phyloP scores from a whole-genome alignment of 2,113 vertebrate genomes.

The Ranitomeya variabilis region DNA sequence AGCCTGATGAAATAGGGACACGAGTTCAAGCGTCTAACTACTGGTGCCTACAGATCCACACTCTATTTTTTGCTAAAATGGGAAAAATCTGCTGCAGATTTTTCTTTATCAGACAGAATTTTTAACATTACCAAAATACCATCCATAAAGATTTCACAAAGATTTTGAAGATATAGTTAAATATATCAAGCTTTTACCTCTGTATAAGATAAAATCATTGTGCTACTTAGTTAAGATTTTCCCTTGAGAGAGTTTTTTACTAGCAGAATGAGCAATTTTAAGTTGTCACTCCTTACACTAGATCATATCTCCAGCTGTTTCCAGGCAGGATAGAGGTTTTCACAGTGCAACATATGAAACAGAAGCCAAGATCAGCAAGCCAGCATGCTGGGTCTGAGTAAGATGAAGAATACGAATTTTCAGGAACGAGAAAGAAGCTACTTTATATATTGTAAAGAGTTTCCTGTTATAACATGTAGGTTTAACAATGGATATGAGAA shows the following conservation, averaged over 20 bases:
- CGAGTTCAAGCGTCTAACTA: no score
- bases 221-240: neutral
- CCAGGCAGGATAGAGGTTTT: neutral
- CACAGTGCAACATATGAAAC: neutral
- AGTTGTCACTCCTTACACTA: neutral
- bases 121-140: no score
- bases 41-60: no score
- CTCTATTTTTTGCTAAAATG: no score
- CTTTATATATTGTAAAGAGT: neutral
- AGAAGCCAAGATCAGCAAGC: neutral
- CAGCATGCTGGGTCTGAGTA: neutral
- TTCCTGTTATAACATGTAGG: neutral
- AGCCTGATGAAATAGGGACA: no score
- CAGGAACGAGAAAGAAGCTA: neutral
- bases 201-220: neutral
- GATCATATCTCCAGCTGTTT: slow-evolving; percentile 13
- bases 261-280: neutral
- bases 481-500: neutral
- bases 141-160: no score
- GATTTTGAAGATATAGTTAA: neutral
- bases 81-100: no score
- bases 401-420: neutral
- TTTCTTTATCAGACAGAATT: no score
- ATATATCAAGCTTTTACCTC: neutral
- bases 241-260: neutral